phyloP scores from a whole-genome alignment of 2,797 vertebrate genomes.

The Pseudotriccus pelzelni region DNA sequence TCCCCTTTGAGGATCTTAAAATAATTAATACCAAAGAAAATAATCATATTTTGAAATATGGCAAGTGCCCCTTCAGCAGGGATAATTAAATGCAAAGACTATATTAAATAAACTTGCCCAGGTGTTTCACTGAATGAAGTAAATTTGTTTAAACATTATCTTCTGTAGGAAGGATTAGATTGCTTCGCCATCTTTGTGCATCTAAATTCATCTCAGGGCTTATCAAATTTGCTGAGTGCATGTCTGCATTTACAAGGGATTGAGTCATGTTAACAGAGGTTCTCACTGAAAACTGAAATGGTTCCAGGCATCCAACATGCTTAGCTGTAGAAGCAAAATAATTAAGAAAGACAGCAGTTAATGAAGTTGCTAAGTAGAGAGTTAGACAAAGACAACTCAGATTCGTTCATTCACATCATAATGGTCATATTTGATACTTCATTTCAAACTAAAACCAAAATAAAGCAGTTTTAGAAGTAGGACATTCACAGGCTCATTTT shows the following conservation, averaged over 20 bases:
- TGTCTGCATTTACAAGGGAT: constrained; percentile 30
- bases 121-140: constrained; percentile 41
- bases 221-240: constrained; percentile 45
- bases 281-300: background rate
- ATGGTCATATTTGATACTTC: background rate
- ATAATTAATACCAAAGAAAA: constrained; percentile 35
- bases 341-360: background rate
- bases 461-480: background rate
- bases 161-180: constrained; percentile 40
- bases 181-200: constrained; percentile 23
- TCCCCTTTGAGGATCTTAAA: constrained; percentile 40
- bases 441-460: background rate
- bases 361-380: background rate
- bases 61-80: background rate
- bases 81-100: constrained; percentile 64
- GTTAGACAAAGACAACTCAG: background rate
- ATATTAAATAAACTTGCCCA: constrained; percentile 52
- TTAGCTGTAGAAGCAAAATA: background rate
- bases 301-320: background rate
- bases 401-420: background rate
- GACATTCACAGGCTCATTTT: background rate
- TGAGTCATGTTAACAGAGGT: background rate
- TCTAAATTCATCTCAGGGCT: constrained; percentile 50
- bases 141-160: constrained; percentile 61
- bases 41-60: constrained; percentile 20